These are phyloP conservation scores for Macquaria australasica DNA, from an alignment of 2,113 vertebrate species.

Conservation along the genomic window DNA sequence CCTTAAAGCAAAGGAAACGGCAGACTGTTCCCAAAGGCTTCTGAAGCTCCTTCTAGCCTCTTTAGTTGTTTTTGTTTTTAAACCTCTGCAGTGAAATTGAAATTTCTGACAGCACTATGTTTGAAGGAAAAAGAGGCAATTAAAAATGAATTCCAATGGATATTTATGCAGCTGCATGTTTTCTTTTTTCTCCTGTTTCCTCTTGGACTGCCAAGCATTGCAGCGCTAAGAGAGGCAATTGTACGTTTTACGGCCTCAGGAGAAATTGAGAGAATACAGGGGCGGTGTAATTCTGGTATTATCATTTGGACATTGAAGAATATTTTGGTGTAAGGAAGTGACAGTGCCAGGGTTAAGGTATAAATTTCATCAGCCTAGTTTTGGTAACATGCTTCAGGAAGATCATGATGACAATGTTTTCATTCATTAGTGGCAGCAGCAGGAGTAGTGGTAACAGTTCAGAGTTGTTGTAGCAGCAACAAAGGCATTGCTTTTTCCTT, in stretches of 20 bases:
- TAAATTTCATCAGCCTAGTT: background rate
- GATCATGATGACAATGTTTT: conserved; percentile 2
- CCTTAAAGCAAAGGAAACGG: conserved; percentile 32
- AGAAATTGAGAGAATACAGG: conserved; percentile 1
- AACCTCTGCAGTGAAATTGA: conserved; percentile 52
- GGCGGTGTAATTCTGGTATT: background rate
- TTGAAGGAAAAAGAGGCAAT: conserved; percentile 57
- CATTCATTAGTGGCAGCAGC: background rate
- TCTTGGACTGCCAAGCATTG: background rate
- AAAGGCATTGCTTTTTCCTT: background rate
- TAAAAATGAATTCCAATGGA: conserved; percentile 63
- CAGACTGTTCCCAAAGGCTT: conserved; percentile 38
- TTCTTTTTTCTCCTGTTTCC: background rate
- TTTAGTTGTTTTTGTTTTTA: conserved; percentile 49
- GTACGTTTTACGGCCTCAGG: conserved; percentile 25
- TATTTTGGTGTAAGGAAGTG: background rate
- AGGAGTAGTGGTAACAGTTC: background rate
- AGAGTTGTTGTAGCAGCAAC: background rate
- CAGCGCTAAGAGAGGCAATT: conserved; percentile 29
- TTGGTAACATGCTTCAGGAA: conserved; percentile 15
- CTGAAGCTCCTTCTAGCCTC: conserved; percentile 37
- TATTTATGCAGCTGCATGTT: conserved; percentile 69
- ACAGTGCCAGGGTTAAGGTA: background rate
- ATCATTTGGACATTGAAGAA: conserved; percentile 10
- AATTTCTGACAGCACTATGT: conserved; percentile 43